Evolutionary conservation across 2,113 vertebrate species (phyloP).

Genomic region (Columba livia): DNA sequence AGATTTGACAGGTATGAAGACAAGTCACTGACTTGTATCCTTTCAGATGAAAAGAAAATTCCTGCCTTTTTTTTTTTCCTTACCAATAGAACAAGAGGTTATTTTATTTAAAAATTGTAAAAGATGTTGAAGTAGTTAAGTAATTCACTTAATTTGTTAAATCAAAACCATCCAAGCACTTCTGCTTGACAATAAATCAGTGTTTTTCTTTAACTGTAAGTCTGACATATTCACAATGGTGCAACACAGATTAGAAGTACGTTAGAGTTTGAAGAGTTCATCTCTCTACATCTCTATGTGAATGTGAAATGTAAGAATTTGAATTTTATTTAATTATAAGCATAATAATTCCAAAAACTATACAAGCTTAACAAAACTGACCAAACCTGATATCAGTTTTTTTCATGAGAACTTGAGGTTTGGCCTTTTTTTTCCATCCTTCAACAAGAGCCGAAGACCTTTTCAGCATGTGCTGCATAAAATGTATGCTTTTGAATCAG

Average conservation of each 20-base stretch:
- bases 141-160: background rate
- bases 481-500: background rate
- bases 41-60: background rate
- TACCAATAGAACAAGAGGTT: background rate
- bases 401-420: background rate
- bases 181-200: background rate
- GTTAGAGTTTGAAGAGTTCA: background rate
- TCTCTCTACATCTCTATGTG: background rate
- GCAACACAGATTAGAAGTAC: background rate
- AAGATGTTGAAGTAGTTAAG: background rate
- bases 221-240: background rate
- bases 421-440: background rate
- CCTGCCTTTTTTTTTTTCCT: background rate
- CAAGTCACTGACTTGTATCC: background rate
- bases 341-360: background rate
- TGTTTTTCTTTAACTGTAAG: background rate
- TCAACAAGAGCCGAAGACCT: background rate
- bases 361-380: background rate
- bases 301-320: background rate
- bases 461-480: background rate
- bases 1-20: background rate
- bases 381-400: background rate
- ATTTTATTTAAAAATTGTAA: background rate
- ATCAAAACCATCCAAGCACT: background rate
- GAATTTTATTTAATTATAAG: background rate